A percentile compares a stretch with the other conserved stretches of the same genome.
Conservation (phyloP, 1,140 invertebrate genomes). For the Panagrolaimus sp. region DNA sequence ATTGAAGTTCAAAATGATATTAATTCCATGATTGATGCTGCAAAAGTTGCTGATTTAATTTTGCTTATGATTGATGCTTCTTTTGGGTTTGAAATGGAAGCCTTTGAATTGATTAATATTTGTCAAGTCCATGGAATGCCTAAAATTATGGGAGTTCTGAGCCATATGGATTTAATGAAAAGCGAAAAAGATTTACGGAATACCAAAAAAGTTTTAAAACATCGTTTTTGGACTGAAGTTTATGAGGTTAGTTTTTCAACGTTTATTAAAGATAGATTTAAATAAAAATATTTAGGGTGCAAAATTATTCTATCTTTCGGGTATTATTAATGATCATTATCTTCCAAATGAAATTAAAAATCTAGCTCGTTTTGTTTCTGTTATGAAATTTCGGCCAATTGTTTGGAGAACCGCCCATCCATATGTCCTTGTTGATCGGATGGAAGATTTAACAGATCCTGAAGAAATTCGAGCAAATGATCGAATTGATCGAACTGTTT, state of each 20-base stretch:
- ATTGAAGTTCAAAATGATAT: constrained; percentile 98
- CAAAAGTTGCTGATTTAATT: constrained; percentile 95
- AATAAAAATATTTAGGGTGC: constrained; percentile 68
- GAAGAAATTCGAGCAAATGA: constrained; percentile 70
- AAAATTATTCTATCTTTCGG: constrained; percentile 93
- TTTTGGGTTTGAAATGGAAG: constrained; percentile 99
- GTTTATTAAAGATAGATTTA: background rate
- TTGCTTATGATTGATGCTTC: constrained; percentile 88
- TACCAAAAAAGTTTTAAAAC: constrained; percentile 87
- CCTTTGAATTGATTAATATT: constrained; percentile 97
- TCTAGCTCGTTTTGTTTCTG: constrained; percentile 88
- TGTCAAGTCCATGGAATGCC: constrained; percentile 98
- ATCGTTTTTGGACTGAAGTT: constrained; percentile 96
- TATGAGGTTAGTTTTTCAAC: constrained; percentile 67
- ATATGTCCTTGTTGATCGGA: constrained; percentile 72
- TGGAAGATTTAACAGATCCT: constrained; percentile 85
- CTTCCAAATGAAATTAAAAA: constrained; percentile 91
- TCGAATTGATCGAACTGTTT: constrained; percentile 76
- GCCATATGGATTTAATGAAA: constrained; percentile 88
- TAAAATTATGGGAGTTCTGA: constrained; percentile 91
- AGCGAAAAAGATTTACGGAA: constrained; percentile 79
- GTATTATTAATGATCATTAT: constrained; percentile 76
- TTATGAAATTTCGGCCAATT: constrained; percentile 90
- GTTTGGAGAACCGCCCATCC: constrained; percentile 86
- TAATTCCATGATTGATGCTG: constrained; percentile 97